Base-by-base conservation (phyloP, 2,888 invertebrate genomes). In the Heliconius ethilla region DNA sequence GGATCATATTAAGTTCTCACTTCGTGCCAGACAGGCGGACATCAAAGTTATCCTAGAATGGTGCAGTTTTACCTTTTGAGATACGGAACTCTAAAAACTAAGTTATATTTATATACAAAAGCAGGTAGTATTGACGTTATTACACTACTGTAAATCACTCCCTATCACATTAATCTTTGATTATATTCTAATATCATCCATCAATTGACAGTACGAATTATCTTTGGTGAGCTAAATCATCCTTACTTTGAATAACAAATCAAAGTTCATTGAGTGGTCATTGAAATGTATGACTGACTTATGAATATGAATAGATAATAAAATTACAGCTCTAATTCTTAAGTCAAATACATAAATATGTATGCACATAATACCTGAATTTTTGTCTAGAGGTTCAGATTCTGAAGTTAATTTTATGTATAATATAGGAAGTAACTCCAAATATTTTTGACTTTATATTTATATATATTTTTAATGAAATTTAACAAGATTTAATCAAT, bases 101-200 rank as follows among this genome's bases (percentile, higher is more conserved):
- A 45, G 69, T 25, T 51, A 70, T 33, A 33, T 33, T 69, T 25
- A 70, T 10, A 29, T 18, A 51, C 9, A 25, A 55, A 37, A 59
- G 13, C 22, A 18, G 59, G 29, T 1, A 33, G 7, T 3, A 7
- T n/a, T 33, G 29, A 65, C 2, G 9, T 27, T 59, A 33, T 22
- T 59, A 29, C 27, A 11, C 40, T 40, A 33, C 15, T 73, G 40
- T 62, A 62, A 62, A 73, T 73, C 73, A 62, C 37, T 25, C 62
- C 62, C 73, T 25, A 40, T 25, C 33, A 62, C 13, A 9, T 62
- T 73, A 9, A 18, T 37, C n/a, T 73, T 62, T 73, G 37, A 62
- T 62, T 59, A 73, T 62, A 25, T 37, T 73, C 59, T 73, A 62
- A 62, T 51, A 22, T 29, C 70, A 70, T 73, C 62, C 37, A 73